phyloP scores from a whole-genome alignment of 2,888 invertebrate species.

The Sabellastarte sp. region DNA sequence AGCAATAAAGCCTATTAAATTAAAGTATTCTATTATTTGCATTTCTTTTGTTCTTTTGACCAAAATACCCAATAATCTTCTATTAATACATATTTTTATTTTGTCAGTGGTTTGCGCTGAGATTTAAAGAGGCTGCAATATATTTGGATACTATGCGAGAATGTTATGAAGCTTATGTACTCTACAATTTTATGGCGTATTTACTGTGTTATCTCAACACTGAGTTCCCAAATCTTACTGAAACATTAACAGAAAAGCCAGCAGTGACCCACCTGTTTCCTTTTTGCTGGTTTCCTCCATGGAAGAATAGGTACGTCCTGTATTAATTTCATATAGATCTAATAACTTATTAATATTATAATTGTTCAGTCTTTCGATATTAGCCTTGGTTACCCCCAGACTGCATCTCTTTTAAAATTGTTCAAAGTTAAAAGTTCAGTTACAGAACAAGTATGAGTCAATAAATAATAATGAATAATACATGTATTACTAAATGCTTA shows the following conservation, averaged over 20 bases:
- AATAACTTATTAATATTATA: neutral
- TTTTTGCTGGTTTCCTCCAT: conserved; percentile 80
- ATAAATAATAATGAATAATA: no score
- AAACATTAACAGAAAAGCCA: conserved; percentile 66
- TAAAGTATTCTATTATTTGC: no score
- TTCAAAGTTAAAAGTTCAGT: no score
- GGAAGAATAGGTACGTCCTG: conserved; percentile 61
- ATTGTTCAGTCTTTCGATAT: neutral
- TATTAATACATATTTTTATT: no score
- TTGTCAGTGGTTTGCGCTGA: conserved; percentile 78
- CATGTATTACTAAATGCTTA: no score
- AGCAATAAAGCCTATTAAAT: no score
- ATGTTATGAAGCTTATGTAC: conserved; percentile 97
- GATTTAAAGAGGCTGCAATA: conserved; percentile 83
- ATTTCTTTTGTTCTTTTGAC: no score
- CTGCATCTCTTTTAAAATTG: neutral
- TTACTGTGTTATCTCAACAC: conserved; percentile 84
- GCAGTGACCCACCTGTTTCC: conserved; percentile 89
- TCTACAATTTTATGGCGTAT: conserved; percentile 96
- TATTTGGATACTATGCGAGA: conserved; percentile 91
- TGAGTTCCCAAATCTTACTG: conserved; percentile 78
- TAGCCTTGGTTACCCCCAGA: no score
- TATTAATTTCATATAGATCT: no score
- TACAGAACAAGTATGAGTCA: no score
- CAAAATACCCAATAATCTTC: no score